Conservation (phyloP, 2,888 invertebrate genomes). For the Rotaria macrura region DNA sequence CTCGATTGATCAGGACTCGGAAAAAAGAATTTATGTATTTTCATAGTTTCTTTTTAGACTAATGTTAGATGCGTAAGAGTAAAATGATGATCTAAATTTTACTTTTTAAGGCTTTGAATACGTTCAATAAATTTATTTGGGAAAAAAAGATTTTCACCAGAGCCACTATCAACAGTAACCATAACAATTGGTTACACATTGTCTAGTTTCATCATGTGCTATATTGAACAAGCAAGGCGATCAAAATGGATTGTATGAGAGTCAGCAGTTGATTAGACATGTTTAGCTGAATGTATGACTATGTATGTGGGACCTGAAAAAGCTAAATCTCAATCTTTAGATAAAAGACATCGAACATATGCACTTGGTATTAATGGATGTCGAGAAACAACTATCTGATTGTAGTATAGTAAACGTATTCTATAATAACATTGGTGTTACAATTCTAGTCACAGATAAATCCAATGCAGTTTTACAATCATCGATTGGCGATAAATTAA, state of each 20-base stretch:
- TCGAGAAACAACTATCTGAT: background rate
- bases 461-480: background rate
- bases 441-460: background rate
- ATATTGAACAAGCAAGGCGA: background rate
- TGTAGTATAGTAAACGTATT: background rate
- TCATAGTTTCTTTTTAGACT: no score
- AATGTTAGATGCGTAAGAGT: background rate
- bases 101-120: background rate
- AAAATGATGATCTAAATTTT: background rate
- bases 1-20: background rate
- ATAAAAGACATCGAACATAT: background rate
- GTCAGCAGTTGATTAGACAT: background rate
- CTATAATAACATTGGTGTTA: conserved; percentile 20
- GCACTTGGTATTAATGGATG: conserved; percentile 1
- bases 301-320: conserved; percentile 15
- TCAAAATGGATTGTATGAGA: background rate
- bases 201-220: conserved; percentile 1
- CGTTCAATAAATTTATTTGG: background rate
- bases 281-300: background rate
- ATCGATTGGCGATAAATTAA: background rate
- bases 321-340: background rate
- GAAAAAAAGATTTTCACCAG: background rate
- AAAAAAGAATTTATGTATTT: no score
- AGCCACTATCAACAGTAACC: background rate
- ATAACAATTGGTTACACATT: conserved; percentile 10